Evolutionary conservation across 2,888 invertebrate genomes (phyloP).

Genomic region (Hanleya hanleyi): DNA sequence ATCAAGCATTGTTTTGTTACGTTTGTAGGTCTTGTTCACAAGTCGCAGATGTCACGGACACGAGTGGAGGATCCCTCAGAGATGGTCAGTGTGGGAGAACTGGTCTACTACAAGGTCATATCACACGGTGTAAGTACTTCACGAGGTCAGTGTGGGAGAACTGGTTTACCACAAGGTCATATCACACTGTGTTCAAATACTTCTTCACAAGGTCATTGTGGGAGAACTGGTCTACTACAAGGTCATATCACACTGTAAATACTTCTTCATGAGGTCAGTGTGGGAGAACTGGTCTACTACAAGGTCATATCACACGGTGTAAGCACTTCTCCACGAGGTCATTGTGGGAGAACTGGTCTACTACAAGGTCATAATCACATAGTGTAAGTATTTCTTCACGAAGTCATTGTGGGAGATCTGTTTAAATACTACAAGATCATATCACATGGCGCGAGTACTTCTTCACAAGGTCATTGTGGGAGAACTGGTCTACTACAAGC

Average conservation of each 20-base stretch:
- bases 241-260: not conserved
- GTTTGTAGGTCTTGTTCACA: slow-evolving; percentile 66
- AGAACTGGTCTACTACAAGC: not conserved
- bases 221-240: slow-evolving; percentile 12
- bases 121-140: slow-evolving; percentile 46
- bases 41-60: slow-evolving; percentile 66
- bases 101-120: slow-evolving; percentile 69
- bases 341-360: too few species aligned
- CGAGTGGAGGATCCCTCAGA: slow-evolving; percentile 68
- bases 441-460: not conserved
- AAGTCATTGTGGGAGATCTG: too few species aligned
- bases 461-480: too few species aligned
- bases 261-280: too few species aligned
- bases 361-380: too few species aligned
- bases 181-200: slow-evolving; percentile 44
- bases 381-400: not conserved
- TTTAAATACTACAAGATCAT: not conserved
- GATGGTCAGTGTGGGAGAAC: slow-evolving; percentile 61
- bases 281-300: slow-evolving; percentile 64
- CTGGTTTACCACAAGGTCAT: slow-evolving; percentile 69
- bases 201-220: too few species aligned
- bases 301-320: slow-evolving; percentile 63
- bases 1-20: too few species aligned
- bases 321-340: slow-evolving; percentile 30
- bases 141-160: slow-evolving; percentile 60